Percentiles rank a stretch among this genome's conserved stretches.
These are phyloP conservation scores for Distichodus sexfasciatus DNA, from an alignment of 2,797 vertebrate species.

Conservation along the genomic window DNA sequence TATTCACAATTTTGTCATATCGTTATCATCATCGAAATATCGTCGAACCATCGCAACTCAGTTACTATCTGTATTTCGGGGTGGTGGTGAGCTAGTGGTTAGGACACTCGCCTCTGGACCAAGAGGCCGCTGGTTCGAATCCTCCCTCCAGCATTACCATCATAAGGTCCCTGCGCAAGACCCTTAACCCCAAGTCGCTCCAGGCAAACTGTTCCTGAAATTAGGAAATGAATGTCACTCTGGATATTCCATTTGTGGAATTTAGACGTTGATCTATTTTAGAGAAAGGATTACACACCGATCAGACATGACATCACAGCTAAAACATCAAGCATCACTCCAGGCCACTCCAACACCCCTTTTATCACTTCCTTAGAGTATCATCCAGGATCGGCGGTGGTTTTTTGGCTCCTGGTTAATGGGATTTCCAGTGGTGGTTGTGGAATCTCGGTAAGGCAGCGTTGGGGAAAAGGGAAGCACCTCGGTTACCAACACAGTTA, in stretches of 20 bases:
- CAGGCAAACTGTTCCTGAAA: no score
- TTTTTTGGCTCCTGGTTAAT: constrained; percentile 43
- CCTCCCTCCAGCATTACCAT: no score
- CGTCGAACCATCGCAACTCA: no score
- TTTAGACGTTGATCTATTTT: constrained; percentile 72
- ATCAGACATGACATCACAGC: constrained; percentile 63
- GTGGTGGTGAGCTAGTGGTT: no score
- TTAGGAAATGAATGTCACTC: no score
- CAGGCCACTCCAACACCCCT: constrained; percentile 54
- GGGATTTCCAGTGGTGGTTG: constrained; percentile 27
- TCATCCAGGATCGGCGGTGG: constrained; percentile 60
- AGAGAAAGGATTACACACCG: constrained; percentile 71
- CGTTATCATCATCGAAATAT: no score
- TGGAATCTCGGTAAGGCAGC: constrained; percentile 51
- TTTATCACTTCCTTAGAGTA: constrained; percentile 61
- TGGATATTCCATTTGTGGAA: constrained; percentile 69
- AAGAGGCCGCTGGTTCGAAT: no score
- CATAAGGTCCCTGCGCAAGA: no score
- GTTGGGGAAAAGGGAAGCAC: constrained; percentile 58
- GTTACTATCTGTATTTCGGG: no score
- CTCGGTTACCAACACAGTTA: constrained; percentile 60
- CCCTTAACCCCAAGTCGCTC: no score
- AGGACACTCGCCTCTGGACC: no score
- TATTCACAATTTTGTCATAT: no score
- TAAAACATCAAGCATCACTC: constrained; percentile 64